These are phyloP conservation scores for Pelochelys cantorii DNA, from an alignment of 2,797 vertebrate genomes.

Conservation along the genomic window DNA sequence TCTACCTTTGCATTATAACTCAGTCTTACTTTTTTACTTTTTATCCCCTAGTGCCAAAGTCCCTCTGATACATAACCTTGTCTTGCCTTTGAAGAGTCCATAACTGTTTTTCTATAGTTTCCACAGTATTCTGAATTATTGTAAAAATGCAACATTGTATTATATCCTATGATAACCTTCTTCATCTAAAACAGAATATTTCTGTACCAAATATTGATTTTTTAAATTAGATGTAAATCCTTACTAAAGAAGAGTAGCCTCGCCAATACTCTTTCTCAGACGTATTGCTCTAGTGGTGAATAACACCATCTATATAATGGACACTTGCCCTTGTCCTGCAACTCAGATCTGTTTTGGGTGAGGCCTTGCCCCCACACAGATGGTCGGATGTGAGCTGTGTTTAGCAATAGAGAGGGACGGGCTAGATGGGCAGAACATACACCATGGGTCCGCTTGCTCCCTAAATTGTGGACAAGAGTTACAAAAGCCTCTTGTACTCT, in stretches of 20 bases:
- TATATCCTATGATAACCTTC: background rate
- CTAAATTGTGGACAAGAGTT: background rate
- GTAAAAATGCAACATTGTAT: background rate
- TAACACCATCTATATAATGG: background rate
- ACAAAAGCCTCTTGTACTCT: background rate
- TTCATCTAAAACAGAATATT: background rate
- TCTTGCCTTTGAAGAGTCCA: background rate
- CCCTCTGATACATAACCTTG: background rate
- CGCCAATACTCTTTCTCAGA: background rate
- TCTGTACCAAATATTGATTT: background rate
- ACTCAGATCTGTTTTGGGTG: rapidly evolving
- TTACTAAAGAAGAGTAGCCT: rapidly evolving
- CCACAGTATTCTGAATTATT: background rate
- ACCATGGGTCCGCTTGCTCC: rapidly evolving
- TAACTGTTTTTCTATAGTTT: background rate
- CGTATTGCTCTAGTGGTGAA: background rate
- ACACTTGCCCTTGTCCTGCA: background rate
- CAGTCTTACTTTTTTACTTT: conserved; percentile 22
- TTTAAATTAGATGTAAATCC: rapidly evolving
- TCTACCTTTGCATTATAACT: conserved; percentile 28
- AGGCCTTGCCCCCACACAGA: background rate
- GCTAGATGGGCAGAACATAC: background rate
- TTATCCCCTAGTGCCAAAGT: rapidly evolving
- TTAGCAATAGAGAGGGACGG: background rate
- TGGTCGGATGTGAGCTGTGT: background rate